Base-by-base conservation (phyloP, 30 jellyfish, hydroid and myxozoan species). In the Aurelia coerulea region DNA sequence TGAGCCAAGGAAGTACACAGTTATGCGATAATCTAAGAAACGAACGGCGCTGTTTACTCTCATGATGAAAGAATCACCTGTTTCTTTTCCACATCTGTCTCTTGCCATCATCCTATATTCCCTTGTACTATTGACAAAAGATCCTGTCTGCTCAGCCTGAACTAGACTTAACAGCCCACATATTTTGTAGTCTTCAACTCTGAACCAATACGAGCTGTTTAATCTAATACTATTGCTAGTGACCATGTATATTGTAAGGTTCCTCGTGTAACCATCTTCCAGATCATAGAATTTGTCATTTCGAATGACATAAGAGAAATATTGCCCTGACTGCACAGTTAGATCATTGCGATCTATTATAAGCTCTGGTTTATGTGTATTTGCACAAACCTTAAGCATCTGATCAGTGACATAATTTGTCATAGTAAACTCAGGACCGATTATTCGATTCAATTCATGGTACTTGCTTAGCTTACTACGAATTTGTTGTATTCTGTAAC, bases 251-350 rank as follows among this genome's bases (percentile, higher is more conserved):
- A 95, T 81, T 3, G 87, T 70, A n/a, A 95, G 80, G 56, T 81
- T 95, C 63, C 96, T 68, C 13, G 98, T 90, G 37, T 34, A 71
- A 33, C 99, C 99, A 86, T 95, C 98, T 86, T 95, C 99, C 71
- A 46, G 34, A 60, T 95, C 99, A 69, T 50, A 63, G 42, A 95
- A 95, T 39, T 96, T 92, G 29, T 90, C 91, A 52, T 76, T 79
- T 29, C 86, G 93, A 2, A 95, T 86, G 6, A 13, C 88, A 49
- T 90, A 95, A 10, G 85, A 62, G 53, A 84, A 71, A 15, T 53
- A 65, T 17, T 88, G 96, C 75, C 99, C 96, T 50, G 86, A 53
- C 16, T 68, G 19, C 3, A 95, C 68, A 15, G 51, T 39, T 10
- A 90, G 32, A 49, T 84, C 93, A 18, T 73, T 84, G 33, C 66